Conservation (phyloP, 2,797 vertebrate genomes). For the Eutrigla gurnardus region DNA sequence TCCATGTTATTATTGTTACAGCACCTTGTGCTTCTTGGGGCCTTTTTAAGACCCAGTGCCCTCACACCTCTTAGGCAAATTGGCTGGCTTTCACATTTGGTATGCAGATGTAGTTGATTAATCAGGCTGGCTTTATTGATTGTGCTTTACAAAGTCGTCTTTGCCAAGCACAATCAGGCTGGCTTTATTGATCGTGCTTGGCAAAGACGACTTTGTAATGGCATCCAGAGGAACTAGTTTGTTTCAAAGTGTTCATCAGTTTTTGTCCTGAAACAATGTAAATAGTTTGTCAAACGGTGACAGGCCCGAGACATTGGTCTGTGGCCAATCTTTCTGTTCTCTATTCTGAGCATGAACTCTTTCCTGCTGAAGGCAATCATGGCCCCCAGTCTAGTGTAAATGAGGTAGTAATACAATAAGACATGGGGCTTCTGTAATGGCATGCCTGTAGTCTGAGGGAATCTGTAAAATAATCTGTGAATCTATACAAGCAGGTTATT, state of each 20-base stretch:
- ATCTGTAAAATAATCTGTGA: not conserved
- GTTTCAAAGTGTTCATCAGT: not conserved
- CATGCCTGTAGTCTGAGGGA: slow-evolving; percentile 17
- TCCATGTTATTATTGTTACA: slow-evolving; percentile 57
- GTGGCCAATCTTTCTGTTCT: slow-evolving; percentile 12
- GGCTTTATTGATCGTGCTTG: not conserved
- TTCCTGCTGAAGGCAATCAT: not conserved
- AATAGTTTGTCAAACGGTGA: not conserved
- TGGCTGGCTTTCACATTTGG: slow-evolving; percentile 22
- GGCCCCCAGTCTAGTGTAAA: slow-evolving; percentile 27
- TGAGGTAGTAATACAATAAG: slow-evolving; percentile 37
- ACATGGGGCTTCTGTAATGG: slow-evolving; percentile 11
- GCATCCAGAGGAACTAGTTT: not conserved
- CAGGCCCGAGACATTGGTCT: slow-evolving; percentile 5
- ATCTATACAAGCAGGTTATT: not conserved
- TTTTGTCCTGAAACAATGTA: not conserved
- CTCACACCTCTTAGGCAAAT: slow-evolving; percentile 28
- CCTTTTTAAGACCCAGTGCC: slow-evolving; percentile 55
- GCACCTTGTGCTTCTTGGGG: slow-evolving; percentile 57
- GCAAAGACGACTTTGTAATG: not conserved
- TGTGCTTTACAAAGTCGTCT: not conserved
- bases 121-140: not conserved
- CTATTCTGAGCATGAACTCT: slow-evolving; percentile 2
- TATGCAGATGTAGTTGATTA: slow-evolving; percentile 1
- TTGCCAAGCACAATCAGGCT: not conserved